Evolutionary conservation across 2,888 invertebrate genomes (phyloP).

Genomic region (Sylvicola fuscatus): DNA sequence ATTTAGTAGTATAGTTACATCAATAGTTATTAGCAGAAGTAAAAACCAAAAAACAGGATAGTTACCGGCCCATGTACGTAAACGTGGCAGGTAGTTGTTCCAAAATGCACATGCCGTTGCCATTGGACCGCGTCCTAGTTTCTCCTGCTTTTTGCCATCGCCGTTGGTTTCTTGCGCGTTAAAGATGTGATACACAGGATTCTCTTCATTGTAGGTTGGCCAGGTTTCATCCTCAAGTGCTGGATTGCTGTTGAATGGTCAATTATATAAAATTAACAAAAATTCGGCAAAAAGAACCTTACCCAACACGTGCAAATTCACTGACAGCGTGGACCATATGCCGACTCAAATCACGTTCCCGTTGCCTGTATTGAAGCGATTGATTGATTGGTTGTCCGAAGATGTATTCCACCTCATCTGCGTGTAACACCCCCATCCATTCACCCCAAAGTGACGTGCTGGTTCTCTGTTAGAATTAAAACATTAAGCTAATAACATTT

Average conservation of each 20-base stretch:
- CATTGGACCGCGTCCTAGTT: constrained; percentile 48
- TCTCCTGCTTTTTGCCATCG: constrained; percentile 39
- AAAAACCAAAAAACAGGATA: background rate
- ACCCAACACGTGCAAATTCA: constrained; percentile 88
- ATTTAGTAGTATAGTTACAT: background rate
- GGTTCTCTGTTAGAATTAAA: constrained; percentile 38
- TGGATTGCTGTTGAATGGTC: constrained; percentile 9
- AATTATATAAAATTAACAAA: constrained; percentile 2
- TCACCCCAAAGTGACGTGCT: constrained; percentile 90
- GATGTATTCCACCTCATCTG: constrained; percentile 94
- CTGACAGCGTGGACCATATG: constrained; percentile 88
- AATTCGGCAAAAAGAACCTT: constrained; percentile 20
- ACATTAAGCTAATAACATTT: no score
- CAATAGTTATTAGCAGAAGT: background rate
- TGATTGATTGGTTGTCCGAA: constrained; percentile 89
- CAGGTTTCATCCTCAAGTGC: constrained; percentile 36
- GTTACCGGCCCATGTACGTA: constrained; percentile 49
- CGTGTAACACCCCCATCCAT: constrained; percentile 99
- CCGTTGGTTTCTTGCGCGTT: constrained; percentile 62
- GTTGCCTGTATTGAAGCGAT: constrained; percentile 65
- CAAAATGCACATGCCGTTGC: constrained; percentile 86
- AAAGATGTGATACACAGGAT: constrained; percentile 78
- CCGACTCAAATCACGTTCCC: constrained; percentile 69
- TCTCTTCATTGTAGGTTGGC: constrained; percentile 69
- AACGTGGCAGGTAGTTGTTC: constrained; percentile 84